Evolutionary conservation across 2,113 vertebrate species (phyloP).

Genomic region (Albula glossodonta): DNA sequence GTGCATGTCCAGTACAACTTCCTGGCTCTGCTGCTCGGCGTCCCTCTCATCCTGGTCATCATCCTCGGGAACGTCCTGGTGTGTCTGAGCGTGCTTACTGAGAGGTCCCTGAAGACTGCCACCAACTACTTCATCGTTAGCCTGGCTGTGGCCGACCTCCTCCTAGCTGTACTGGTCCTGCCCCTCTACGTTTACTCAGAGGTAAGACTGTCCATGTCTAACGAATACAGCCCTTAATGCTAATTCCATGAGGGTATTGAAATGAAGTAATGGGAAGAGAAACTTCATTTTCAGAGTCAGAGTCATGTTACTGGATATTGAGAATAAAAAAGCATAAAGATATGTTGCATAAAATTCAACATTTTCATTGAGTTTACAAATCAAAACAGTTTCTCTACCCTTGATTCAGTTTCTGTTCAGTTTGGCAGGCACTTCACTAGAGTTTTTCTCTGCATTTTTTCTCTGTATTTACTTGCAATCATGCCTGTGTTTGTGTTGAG

Average conservation of each 20-base stretch:
- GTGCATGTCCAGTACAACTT: conserved; percentile 55
- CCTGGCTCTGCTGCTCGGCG: conserved; percentile 60
- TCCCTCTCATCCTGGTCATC: conserved; percentile 64
- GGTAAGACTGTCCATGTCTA: conserved; percentile 43
- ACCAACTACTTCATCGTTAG: conserved; percentile 76
- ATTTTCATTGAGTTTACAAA: not conserved
- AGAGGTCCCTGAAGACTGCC: conserved; percentile 69
- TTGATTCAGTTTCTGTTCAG: not conserved
- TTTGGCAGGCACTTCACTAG: not conserved
- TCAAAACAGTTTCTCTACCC: not conserved
- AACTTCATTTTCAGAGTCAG: not conserved
- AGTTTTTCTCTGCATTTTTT: not conserved
- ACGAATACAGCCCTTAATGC: not conserved
- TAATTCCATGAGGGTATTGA: not conserved
- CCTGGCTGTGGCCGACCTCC: conserved; percentile 66
- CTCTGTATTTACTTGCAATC: not conserved
- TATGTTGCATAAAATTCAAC: not conserved
- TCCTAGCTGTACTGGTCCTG: conserved; percentile 64
- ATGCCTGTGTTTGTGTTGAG: conserved; percentile 41
- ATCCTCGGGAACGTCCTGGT: conserved; percentile 72
- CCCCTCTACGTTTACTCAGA: conserved; percentile 69
- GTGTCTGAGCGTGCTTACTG: conserved; percentile 70
- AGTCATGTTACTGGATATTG: not conserved
- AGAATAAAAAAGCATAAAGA: not conserved
- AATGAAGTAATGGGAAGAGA: not conserved